Evolutionary conservation across 2,797 vertebrate species (phyloP), one percentile per base, ranked within the genome.

Genomic region (Urosaurus nigricauda): DNA sequence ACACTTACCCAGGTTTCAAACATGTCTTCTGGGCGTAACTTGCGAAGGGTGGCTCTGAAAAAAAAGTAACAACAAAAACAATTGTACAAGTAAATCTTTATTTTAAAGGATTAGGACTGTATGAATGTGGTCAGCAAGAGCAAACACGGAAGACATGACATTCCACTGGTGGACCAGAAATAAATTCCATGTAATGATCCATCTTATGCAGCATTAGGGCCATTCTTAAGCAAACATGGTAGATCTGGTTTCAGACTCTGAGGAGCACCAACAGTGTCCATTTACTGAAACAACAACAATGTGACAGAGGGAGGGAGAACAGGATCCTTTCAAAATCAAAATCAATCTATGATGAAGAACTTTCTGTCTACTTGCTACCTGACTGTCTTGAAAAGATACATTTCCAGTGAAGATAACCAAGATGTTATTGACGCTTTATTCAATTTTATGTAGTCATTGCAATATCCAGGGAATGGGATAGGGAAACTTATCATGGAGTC

Each of bases 1-100:
- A 0, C 75, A 74, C 98, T 98, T 96, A 99, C 99, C 99, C 99
- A 99, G 0, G 98, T 99, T 96, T 99, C 99, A 96, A 98, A 99
- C 98, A 99, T 99, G 82, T 99, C 98, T 93, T 99, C 97, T 75
- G 98, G 98, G 37, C 98, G 98, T 85, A 99, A 97, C 93, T 99
- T 99, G 90, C 98, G 96, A 93, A 99, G 95, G 24, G 99, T 99
- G 78, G 98, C 97, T 94, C 99, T 99, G 95, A 94, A 83, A 60
- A 77, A 83, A 58, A 60, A 3, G 86, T 92, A 79, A 85, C 68
- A 89, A 63, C 12, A 86, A 88, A 81, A 0, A 0, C 40, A 75
- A 82, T 93, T 88, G 90, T 83, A 91, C 51, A 83, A 53, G 14
- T 2, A n/a, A 9, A 5, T 68, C 7, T 43, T 91, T 47, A 53